phyloP scores from a whole-genome alignment of 2,888 invertebrate species.

The Netelia melanura region DNA sequence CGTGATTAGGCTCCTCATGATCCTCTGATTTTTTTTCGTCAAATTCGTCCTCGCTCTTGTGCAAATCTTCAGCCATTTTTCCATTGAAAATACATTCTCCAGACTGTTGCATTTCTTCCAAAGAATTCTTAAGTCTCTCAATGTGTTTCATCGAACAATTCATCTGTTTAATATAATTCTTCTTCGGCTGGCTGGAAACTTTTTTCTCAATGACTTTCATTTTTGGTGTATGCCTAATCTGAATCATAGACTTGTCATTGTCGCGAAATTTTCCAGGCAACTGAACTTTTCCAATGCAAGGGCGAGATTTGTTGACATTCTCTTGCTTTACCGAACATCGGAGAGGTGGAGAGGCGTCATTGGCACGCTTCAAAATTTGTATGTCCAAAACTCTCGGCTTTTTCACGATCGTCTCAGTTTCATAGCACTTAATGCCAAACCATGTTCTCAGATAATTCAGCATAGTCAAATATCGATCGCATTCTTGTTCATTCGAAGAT shows the following conservation, averaged over 20 bases:
- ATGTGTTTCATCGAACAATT: not conserved
- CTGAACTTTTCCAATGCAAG: not conserved
- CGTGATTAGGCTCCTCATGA: not conserved
- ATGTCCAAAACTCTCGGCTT: conserved; percentile 30
- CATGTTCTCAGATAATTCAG: not conserved
- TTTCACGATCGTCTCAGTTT: not conserved
- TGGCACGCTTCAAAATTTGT: not conserved
- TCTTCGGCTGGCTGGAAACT: not conserved
- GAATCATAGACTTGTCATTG: conserved; percentile 4
- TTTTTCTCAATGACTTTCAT: not conserved
- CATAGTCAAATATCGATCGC: not conserved
- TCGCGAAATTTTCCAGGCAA: not conserved
- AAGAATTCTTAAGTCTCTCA: not conserved
- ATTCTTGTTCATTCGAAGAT: not conserved
- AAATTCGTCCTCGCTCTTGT: not conserved
- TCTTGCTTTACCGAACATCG: not conserved
- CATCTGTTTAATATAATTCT: not conserved
- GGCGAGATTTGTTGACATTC: not conserved
- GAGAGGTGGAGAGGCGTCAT: not conserved
- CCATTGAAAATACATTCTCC: not conserved
- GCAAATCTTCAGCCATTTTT: not conserved
- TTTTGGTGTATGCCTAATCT: not conserved
- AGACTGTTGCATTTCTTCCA: not conserved
- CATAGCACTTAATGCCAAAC: not conserved
- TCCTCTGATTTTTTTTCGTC: not conserved